A percentile compares a stretch with the other conserved stretches of the same genome.
Conservation (phyloP, 2,113 vertebrate genomes). For the Ahaetulla prasina region DNA sequence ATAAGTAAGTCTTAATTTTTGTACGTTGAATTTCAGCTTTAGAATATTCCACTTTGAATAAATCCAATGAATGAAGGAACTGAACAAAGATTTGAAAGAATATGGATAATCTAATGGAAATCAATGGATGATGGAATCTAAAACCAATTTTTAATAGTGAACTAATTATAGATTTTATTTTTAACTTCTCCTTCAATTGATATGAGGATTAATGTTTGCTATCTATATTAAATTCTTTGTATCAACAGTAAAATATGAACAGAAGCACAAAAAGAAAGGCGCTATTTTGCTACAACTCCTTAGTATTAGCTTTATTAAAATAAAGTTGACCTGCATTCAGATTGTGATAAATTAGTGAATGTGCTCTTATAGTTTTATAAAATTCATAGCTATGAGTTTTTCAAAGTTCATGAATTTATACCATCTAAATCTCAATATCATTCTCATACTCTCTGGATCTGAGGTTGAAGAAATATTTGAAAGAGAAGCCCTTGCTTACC, state of each 20-base stretch:
- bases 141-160: background rate
- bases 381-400: background rate
- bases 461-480: background rate
- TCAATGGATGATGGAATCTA: background rate
- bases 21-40: background rate
- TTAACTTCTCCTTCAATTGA: background rate
- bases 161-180: background rate
- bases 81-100: background rate
- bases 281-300: background rate
- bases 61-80: background rate
- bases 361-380: background rate
- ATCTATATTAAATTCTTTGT: background rate
- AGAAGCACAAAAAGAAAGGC: background rate
- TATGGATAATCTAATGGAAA: background rate
- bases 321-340: background rate
- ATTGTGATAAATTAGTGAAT: background rate
- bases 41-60: background rate
- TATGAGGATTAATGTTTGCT: background rate
- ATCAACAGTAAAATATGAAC: background rate
- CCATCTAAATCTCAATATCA: background rate
- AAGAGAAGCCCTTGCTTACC: constrained; percentile 46
- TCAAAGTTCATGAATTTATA: background rate
- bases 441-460: background rate
- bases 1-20: background rate
- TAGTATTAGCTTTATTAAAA: background rate